These are phyloP conservation scores for Thera britannica DNA, from an alignment of 2,888 invertebrate species.

Conservation along the genomic window DNA sequence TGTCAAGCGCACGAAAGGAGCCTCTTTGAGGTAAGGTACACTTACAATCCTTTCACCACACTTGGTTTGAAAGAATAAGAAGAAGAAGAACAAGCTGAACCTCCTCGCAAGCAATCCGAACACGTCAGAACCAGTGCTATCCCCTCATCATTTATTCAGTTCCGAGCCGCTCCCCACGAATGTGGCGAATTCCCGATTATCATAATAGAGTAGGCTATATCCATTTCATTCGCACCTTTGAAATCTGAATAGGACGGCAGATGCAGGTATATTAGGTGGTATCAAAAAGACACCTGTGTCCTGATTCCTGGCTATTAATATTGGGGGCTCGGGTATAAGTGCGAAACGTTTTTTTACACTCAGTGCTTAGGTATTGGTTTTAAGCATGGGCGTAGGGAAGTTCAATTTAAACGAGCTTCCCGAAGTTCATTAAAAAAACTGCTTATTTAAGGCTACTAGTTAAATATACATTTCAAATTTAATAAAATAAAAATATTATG, in stretches of 20 bases:
- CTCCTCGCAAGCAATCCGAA: too few relatives aligned
- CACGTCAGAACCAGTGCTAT: slow-evolving; percentile 1
- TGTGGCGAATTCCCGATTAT: slow-evolving; percentile 75
- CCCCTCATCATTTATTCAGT: slow-evolving; percentile 73
- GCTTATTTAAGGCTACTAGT: too few relatives aligned
- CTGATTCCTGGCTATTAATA: slow-evolving; percentile 22
- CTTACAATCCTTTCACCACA: too few relatives aligned
- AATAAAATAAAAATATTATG: slow-evolving; percentile 16
- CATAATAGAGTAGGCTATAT: slow-evolving; percentile 67
- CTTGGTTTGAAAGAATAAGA: too few relatives aligned
- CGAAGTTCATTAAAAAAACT: too few relatives aligned
- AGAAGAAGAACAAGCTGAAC: too few relatives aligned
- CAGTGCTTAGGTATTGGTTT: neutral
- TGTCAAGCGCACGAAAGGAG: too few relatives aligned
- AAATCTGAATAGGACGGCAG: slow-evolving; percentile 24
- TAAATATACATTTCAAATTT: neutral
- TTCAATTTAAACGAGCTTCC: neutral
- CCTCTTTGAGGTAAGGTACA: too few relatives aligned
- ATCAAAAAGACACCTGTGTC: neutral
- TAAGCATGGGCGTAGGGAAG: neutral
- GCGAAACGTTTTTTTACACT: neutral
- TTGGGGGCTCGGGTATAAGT: slow-evolving; percentile 10
- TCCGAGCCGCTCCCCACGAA: slow-evolving; percentile 56
- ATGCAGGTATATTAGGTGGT: slow-evolving; percentile 21
- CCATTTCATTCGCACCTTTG: slow-evolving; percentile 31